Percentiles rank a stretch among this genome's conserved stretches.
phyloP scores from a whole-genome alignment of 2,888 invertebrate genomes.

The Drosophila peninsularis region DNA sequence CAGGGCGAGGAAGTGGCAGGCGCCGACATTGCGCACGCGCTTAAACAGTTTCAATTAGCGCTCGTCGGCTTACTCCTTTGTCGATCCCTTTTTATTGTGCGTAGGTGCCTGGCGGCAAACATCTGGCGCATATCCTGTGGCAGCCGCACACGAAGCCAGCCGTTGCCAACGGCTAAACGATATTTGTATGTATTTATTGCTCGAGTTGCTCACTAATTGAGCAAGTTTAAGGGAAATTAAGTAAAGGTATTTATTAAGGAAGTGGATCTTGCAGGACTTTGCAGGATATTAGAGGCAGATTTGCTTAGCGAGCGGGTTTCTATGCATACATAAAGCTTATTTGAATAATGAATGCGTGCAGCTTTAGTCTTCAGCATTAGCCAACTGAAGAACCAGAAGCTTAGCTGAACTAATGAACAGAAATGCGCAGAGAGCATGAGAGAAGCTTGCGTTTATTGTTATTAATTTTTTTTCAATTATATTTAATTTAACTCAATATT shows the following conservation, averaged over 20 bases:
- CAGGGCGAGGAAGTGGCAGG: constrained; percentile 56
- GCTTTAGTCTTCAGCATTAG: too few species aligned
- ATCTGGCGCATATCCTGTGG: constrained; percentile 68
- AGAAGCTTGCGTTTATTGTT: too few species aligned
- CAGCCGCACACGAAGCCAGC: constrained; percentile 63
- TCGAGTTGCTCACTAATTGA: neutral
- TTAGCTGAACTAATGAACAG: too few species aligned
- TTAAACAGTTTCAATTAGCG: constrained; percentile 68
- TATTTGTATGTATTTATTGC: neutral
- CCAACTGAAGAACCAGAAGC: too few species aligned
- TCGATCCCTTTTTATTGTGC: constrained; percentile 44
- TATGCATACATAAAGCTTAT: too few species aligned
- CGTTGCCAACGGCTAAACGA: constrained; percentile 6
- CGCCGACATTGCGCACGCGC: constrained; percentile 62
- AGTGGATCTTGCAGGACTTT: too few species aligned
- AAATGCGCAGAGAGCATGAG: too few species aligned
- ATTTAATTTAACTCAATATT: too few species aligned
- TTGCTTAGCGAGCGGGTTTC: too few species aligned
- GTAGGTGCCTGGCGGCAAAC: constrained; percentile 27
- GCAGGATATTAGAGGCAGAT: too few species aligned
- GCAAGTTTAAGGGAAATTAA: neutral
- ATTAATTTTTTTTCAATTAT: too few species aligned
- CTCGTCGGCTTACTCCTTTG: constrained; percentile 64
- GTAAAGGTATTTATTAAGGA: neutral
- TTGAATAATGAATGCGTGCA: too few species aligned